These are phyloP conservation scores for Saguinus midas DNA, from an alignment of 2,113 vertebrate species.

Conservation along the genomic window DNA sequence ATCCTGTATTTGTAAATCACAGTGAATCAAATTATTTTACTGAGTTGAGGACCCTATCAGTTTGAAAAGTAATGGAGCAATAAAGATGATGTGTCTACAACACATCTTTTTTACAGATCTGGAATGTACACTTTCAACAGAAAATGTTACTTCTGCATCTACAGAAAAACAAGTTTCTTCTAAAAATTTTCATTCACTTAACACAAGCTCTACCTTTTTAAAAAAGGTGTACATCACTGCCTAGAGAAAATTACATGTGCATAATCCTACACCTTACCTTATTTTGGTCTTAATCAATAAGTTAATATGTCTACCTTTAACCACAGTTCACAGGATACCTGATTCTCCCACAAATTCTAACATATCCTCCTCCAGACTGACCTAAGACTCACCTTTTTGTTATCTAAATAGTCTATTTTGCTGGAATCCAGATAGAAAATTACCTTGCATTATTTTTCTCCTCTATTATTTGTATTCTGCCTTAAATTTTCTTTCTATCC, in stretches of 20 bases:
- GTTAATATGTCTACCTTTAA: background rate
- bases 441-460: background rate
- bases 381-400: background rate
- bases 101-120: background rate
- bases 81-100: background rate
- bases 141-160: background rate
- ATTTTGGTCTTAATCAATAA: background rate
- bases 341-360: background rate
- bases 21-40: background rate
- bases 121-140: background rate
- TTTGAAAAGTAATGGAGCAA: background rate
- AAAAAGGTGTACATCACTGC: background rate
- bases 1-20: background rate
- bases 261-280: background rate
- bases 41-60: background rate
- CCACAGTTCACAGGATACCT: background rate
- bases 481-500: background rate
- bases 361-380: background rate
- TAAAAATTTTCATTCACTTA: background rate
- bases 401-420: background rate
- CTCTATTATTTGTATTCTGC: background rate
- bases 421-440: background rate
- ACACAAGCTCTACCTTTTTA: background rate
- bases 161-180: background rate
- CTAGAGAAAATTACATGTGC: background rate